Evolutionary conservation across 2,113 vertebrate genomes (phyloP), one percentile per base, ranked within the genome.

Genomic region (Serilophus lunatus): DNA sequence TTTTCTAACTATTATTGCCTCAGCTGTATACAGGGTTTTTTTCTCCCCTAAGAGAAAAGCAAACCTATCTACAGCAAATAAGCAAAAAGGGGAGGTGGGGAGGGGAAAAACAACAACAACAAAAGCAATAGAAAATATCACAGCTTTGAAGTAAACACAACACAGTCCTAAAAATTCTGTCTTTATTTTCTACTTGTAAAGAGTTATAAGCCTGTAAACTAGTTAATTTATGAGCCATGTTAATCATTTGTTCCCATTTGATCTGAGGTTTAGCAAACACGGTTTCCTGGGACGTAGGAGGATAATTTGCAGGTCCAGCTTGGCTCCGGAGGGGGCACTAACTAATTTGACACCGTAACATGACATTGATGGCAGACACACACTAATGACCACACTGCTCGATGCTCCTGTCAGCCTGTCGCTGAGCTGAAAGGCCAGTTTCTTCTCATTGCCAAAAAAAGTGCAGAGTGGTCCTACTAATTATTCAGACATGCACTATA

Each of bases 151-250:
- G 50, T 42, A 71, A 86, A 86, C 75, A 45, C 53, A 86, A 53
- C 79, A 50, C 28, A 70, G 69, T 8, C 33, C 71, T 85, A 91
- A 96, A 97, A 97, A 77, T 97, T 97, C 93, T 90, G 80, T 91
- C 96, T 97, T 96, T 97, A 96, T 97, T 95, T 95, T 97, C 97
- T 91, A 95, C 95, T 97, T 97, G 96, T 97, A 97, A 98, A 97
- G 97, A 96, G 95, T 98, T 98, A 95, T 89, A 97, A 95, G 97
- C 94, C 95, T 92, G 95, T 97, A 97, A 98, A 97, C 95, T 94
- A 97, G 92, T 95, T 97, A 96, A 98, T 97, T 98, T 98, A 98
- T 95, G 96, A 97, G 96, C 96, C 96, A 63, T 95, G 95, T 96
- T 97, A 97, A 97, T 97, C 91, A 98, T 98, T 97, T 97, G 96